Base-by-base conservation (phyloP, 2,113 vertebrate genomes). In the Cynopterus brachyotis region DNA sequence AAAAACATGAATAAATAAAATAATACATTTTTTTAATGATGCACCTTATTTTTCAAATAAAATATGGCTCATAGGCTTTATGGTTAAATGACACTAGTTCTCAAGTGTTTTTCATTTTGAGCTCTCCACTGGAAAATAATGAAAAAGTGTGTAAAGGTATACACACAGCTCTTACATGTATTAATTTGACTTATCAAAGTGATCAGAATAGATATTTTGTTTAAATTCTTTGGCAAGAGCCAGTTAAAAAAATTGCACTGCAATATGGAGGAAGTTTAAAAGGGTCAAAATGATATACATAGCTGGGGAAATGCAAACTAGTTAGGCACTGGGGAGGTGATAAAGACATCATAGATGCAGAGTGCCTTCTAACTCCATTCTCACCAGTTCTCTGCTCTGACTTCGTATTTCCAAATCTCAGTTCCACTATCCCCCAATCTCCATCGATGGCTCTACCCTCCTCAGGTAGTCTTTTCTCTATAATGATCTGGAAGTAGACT, bases 401-500 rank as follows among this genome's bases (percentile, higher is more conserved):
- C 55, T 45, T 62, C 40, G 20, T 86, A 13, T 82, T 66, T 72
- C 26, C 28, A 79, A 62, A 81, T 67, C 28, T 95, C n/a, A 10
- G 0, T 81, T 95, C 22, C 16, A 11, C 62, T 24, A 4, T 15
- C 28, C 57, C 0, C 40, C n/a, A 45, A 45, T 1, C 55, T n/a
- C 42, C 4, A 3, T 69, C 53, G 1, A 16, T 50, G 15, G 50
- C n/a, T 69, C 64, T 16, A 60, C 47, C 35, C 40, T 89, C 30
- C 35, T 15, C 81, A 73, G 64, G 50, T 35, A 40, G 22, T 45
- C 37, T 70, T 92, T 95, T 69, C 50, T 94, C 55, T 69, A 59
- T 64, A 78, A 57, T 91, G 84, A 89, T 95, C 62, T 96, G 81
- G 30, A 72, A 86, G 89, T 75, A 84, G 59, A 80, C 45, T 93